Base-by-base conservation (phyloP, 2,888 invertebrate species). In the Schizaphis graminum region DNA sequence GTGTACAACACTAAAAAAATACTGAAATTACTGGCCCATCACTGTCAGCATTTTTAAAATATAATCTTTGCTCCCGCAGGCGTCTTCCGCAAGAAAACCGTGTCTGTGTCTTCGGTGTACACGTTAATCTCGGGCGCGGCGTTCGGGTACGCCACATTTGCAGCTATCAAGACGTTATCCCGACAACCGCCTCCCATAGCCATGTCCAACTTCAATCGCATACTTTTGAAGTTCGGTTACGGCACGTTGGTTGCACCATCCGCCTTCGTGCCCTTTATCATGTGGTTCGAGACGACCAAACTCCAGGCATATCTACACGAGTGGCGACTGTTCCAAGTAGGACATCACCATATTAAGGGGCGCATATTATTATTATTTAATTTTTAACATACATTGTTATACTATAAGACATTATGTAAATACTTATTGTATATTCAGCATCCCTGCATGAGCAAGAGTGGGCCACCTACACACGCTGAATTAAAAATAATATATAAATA, bases 251-350 rank as follows among this genome's bases (percentile, higher is more conserved):
- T 90, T 35, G 44, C 90, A 5, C 90, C 90, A 13, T 90, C 90
- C 16, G n/a, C n/a, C 21, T 11, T 90, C 61, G 90, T 90, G 47
- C 90, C 90, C 10, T 47, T 90, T 3, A 28, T 90, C 90, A 90
- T 90, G 90, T 90, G 90, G 90, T 67, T 90, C 35, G 90, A 90
- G 26, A 90, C 90, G 49, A 16, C 26, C 35, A 90, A 90, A 28
- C 61, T 90, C 21, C 61, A 90, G 35, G 49, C 24, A 49, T 90
- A 90, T 35, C 13, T 90, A 35, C 90, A 90, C 0, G 90, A 90
- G 24, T 90, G 90, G 90, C 61, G 11, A 24, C n/a, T 49, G 16
- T 90, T 90, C 47, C 90, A 90, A 67, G 90, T 90, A 47, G 35
- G 88, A 24, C 26, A 28, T 24, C 21, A 35, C n/a, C 16, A 47